These are phyloP conservation scores for Oryzias celebensis DNA, from an alignment of 2,113 vertebrate species.

Conservation along the genomic window DNA sequence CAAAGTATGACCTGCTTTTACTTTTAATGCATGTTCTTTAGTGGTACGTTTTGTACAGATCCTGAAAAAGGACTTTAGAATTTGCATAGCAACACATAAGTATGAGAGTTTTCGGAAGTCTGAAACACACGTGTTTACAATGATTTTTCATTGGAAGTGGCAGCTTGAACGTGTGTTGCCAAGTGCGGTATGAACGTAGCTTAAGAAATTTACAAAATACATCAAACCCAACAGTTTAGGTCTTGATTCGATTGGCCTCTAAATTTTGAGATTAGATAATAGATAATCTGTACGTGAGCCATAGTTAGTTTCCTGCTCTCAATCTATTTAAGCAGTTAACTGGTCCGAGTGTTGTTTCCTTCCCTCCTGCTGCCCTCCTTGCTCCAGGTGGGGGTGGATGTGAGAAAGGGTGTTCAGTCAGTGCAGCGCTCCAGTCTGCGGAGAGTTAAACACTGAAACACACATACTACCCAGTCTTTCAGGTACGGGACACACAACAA, in stretches of 20 bases:
- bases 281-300: constrained; percentile 11
- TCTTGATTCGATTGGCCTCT: background rate
- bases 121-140: too few species aligned
- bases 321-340: constrained; percentile 45
- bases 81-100: too few species aligned
- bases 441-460: constrained; percentile 91
- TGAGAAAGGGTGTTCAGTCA: constrained; percentile 91
- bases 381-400: constrained; percentile 84
- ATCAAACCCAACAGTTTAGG: too few species aligned
- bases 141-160: too few species aligned
- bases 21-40: too few species aligned
- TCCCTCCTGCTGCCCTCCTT: constrained; percentile 64
- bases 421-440: constrained; percentile 92
- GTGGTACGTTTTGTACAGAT: too few species aligned
- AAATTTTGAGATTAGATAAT: background rate
- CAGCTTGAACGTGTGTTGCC: too few species aligned
- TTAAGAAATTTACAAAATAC: background rate
- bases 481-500: constrained; percentile 71
- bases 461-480: constrained; percentile 64
- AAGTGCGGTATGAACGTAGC: too few species aligned
- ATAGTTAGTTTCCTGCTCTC: constrained; percentile 46
- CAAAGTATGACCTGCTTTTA: too few species aligned
- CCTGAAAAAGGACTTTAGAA: too few species aligned
- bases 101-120: too few species aligned
- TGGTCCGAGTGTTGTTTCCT: constrained; percentile 56